Base-by-base conservation (phyloP, 2,797 vertebrate species). In the Sitta carolinensis region DNA sequence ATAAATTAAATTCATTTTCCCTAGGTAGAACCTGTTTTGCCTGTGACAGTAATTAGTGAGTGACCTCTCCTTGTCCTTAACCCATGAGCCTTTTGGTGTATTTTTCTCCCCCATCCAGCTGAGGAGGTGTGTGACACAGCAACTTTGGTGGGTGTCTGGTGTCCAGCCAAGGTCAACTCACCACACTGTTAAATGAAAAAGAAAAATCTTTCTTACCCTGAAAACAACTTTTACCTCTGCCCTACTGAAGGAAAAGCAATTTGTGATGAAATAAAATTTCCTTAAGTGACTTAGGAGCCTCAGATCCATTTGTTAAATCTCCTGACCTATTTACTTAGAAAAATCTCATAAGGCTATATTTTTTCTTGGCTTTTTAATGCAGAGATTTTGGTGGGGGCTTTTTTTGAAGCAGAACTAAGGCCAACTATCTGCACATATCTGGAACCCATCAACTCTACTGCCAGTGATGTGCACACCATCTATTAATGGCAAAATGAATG, bases 401-500 rank as follows among this genome's bases (percentile, higher is more conserved):
- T 40, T 91, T 87, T 57, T 4, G 50, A 90, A 84, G 36, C 34
- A 48, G 45, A 86, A 57, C 32, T 61, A 54, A 86, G 51, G 4
- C 23, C 29, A 73, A 10, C n/a, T 58, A 16, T 64, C 21, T 77
- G 48, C 45, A 61, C 4, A 7, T 32, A 43, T 30, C 27, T 50
- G 38, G 59, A 79, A 82, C 64, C 59, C 64, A 61, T 57, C 52
- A 79, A 27, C 20, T 73, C 19, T 75, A 43, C 36, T 42, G 51
- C 40, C 34, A 42, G 42, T 52, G 9, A 16, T 3, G 1, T 23
- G 26, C 21, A 38, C 25, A 32, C 29, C 48, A 36, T 36, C 54
- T 48, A 42, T 50, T 84, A 81, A 78, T 59, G 59, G 85, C 47
- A 80, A 86, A 93, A 64, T 51, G 12, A 90, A 81, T 59, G 4